A percentile compares a stretch with the other conserved stretches of the same genome.
phyloP scores from a whole-genome alignment of 2,797 vertebrate genomes.

The Furcifer pardalis region DNA sequence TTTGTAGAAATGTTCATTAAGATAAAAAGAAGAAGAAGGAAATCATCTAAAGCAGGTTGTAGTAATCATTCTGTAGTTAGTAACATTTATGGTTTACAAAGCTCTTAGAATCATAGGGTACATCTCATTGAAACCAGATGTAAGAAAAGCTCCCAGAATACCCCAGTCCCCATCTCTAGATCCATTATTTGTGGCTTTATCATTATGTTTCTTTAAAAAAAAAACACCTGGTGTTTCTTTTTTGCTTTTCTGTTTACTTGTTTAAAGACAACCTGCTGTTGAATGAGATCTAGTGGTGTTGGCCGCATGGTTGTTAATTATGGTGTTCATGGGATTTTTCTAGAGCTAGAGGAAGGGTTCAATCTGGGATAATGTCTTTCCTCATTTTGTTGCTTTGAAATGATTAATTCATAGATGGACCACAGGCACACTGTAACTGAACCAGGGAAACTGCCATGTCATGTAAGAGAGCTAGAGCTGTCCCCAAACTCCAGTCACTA shows the following conservation, averaged over 20 bases:
- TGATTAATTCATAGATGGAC: neutral
- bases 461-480: too few species aligned
- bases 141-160: too few species aligned
- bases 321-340: neutral
- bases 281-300: neutral
- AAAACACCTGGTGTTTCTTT: neutral
- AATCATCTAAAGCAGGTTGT: neutral
- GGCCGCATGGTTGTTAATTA: neutral
- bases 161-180: too few species aligned
- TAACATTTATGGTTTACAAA: neutral
- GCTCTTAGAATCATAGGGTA: neutral
- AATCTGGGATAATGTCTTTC: neutral
- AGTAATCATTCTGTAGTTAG: neutral
- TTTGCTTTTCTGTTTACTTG: neutral
- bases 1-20: neutral
- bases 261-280: neutral
- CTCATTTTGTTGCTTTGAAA: neutral
- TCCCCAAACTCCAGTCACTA: too few species aligned
- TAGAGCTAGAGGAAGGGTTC: neutral
- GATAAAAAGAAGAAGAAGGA: neutral
- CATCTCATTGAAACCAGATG: neutral
- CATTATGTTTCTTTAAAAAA: neutral
- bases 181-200: too few species aligned
- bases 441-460: too few species aligned
- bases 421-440: too few species aligned